These are phyloP conservation scores for Callinectes sapidus DNA, from an alignment of 2,888 invertebrate species.

Conservation along the genomic window DNA sequence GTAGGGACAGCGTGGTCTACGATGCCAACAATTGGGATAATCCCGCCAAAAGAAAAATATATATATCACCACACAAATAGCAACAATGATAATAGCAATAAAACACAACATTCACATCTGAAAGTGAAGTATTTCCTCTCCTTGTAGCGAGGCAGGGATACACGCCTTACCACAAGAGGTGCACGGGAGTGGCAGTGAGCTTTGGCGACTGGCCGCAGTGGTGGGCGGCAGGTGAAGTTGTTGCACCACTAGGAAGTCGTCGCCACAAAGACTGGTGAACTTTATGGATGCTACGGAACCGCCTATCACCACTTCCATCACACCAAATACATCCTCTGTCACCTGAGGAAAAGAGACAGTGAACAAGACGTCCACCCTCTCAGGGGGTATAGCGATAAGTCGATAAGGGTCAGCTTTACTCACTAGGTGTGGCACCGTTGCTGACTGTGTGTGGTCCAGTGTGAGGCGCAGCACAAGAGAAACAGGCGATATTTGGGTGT, in stretches of 20 bases:
- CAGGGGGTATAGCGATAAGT: neutral
- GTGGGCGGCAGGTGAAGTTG: neutral
- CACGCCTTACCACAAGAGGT: neutral
- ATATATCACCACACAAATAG: neutral
- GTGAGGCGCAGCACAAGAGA: neutral
- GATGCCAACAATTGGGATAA: neutral
- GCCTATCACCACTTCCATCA: neutral
- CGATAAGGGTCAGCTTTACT: neutral
- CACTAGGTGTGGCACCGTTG: neutral
- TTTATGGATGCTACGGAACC: neutral
- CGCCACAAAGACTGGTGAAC: neutral
- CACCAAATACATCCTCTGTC: neutral
- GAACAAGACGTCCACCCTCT: neutral
- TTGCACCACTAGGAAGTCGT: neutral
- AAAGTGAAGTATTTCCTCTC: neutral
- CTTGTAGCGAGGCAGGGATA: neutral
- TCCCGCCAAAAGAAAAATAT: neutral
- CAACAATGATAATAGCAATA: neutral
- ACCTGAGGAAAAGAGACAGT: neutral
- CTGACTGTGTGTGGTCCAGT: neutral
- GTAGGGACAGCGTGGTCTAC: neutral
- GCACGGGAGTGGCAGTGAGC: neutral
- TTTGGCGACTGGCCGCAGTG: neutral
- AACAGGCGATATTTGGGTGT: neutral
- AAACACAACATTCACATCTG: neutral